Evolutionary conservation across 2,797 vertebrate species (phyloP).

Genomic region (Cheirogaleus major): DNA sequence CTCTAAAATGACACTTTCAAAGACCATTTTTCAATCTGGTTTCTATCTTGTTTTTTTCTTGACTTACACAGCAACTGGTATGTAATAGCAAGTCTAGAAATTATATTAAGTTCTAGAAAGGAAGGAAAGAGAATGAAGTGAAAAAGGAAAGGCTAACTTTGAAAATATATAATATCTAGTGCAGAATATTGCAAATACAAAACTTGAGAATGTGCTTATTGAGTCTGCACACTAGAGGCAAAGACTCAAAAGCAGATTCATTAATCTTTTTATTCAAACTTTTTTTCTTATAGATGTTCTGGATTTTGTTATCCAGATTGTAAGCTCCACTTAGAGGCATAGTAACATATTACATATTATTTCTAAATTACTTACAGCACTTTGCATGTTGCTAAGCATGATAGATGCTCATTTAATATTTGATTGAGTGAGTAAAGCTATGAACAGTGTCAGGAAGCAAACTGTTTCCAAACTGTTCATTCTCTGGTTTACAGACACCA

Average conservation of each 20-base stretch:
- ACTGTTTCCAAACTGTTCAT: not conserved
- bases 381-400: not conserved
- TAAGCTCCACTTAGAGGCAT: not conserved
- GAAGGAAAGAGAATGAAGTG: not conserved
- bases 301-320: not conserved
- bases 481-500: not conserved
- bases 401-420: not conserved
- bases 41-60: not conserved
- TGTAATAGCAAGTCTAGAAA: not conserved
- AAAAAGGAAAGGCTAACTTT: not conserved
- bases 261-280: not conserved
- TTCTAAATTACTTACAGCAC: not conserved
- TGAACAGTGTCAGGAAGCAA: not conserved
- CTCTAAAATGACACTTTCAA: conserved; percentile 17
- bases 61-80: not conserved
- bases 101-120: not conserved
- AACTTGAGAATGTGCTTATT: not conserved
- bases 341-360: not conserved
- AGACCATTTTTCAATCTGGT: not conserved
- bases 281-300: not conserved
- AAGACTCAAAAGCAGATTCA: not conserved
- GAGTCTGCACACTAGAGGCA: not conserved
- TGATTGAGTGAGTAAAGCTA: not conserved
- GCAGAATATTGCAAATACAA: not conserved
- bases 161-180: not conserved